Conservation (phyloP, 2,113 vertebrate species). For the Origma solitaria region DNA sequence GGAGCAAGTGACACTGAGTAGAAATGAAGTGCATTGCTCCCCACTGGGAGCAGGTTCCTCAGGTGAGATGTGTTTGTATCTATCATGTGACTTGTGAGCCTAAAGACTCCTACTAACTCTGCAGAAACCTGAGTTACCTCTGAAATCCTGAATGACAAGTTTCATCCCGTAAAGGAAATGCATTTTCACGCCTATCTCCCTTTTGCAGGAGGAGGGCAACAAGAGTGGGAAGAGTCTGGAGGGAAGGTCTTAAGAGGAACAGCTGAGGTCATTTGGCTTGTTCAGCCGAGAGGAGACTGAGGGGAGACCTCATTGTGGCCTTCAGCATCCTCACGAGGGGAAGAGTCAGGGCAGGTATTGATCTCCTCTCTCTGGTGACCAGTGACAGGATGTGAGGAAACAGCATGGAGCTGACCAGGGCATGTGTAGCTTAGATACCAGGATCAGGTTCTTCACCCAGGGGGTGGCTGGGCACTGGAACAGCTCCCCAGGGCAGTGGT, state of each 20-base stretch:
- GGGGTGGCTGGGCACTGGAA: not conserved
- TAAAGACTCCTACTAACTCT: not conserved
- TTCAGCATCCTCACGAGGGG: not conserved
- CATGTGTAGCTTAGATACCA: not conserved
- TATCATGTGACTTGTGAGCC: not conserved
- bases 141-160: not conserved
- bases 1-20: not conserved
- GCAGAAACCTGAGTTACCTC: not conserved
- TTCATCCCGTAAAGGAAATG: not conserved
- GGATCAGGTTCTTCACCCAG: not conserved
- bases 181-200: not conserved
- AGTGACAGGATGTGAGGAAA: not conserved
- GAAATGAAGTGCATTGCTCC: not conserved
- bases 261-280: not conserved
- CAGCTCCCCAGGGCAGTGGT: not conserved
- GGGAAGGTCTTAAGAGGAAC: not conserved
- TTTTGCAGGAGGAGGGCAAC: not conserved
- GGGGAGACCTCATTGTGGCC: not conserved
- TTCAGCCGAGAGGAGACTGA: not conserved
- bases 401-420: not conserved
- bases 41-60: not conserved
- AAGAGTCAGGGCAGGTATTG: not conserved
- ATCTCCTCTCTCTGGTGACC: accelerated
- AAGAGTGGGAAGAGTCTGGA: not conserved
- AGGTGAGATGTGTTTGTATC: not conserved